A percentile compares a stretch with the other conserved stretches of the same genome.
These are phyloP conservation scores for Drosophila subquinaria DNA, from an alignment of 2,888 invertebrate genomes.

Conservation along the genomic window DNA sequence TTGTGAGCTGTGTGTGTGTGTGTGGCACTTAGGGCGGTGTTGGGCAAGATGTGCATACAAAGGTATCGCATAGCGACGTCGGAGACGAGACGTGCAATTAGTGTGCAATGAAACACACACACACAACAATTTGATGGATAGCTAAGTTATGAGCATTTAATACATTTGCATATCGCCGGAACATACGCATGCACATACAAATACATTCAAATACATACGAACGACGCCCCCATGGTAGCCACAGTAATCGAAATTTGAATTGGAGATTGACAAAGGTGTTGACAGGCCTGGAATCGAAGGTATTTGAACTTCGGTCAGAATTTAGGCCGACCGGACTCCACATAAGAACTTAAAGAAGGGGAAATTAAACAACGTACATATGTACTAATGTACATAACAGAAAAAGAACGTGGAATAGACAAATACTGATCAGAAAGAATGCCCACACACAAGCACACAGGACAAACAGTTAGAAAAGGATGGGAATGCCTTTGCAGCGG, in stretches of 20 bases:
- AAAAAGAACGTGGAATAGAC: slow-evolving; percentile 36
- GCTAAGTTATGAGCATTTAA: slow-evolving; percentile 51
- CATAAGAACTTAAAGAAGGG: slow-evolving; percentile 50
- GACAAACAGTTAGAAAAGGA: slow-evolving; percentile 72
- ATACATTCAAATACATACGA: not conserved
- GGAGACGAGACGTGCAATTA: slow-evolving; percentile 62
- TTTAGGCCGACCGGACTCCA: slow-evolving; percentile 33
- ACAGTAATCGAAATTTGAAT: slow-evolving; percentile 43
- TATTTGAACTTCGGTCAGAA: slow-evolving; percentile 57
- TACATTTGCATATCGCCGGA: slow-evolving; percentile 48
- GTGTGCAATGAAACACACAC: slow-evolving; percentile 53
- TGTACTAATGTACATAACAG: slow-evolving; percentile 11
- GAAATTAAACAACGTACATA: slow-evolving; percentile 47
- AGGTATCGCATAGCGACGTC: slow-evolving; percentile 22
- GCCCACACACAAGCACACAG: slow-evolving; percentile 26
- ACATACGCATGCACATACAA: not conserved
- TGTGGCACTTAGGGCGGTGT: slow-evolving; percentile 48
- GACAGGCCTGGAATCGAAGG: slow-evolving; percentile 47
- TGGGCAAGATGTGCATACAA: slow-evolving; percentile 57
- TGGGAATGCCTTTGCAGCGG: slow-evolving; percentile 52
- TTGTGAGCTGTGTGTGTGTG: slow-evolving; percentile 13
- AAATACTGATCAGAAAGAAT: slow-evolving; percentile 71
- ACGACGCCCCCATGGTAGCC: slow-evolving; percentile 26
- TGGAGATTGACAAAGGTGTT: slow-evolving; percentile 59
- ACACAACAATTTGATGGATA: slow-evolving; percentile 47